Conservation (phyloP, 2,888 invertebrate species). For the Monopis laevigella region DNA sequence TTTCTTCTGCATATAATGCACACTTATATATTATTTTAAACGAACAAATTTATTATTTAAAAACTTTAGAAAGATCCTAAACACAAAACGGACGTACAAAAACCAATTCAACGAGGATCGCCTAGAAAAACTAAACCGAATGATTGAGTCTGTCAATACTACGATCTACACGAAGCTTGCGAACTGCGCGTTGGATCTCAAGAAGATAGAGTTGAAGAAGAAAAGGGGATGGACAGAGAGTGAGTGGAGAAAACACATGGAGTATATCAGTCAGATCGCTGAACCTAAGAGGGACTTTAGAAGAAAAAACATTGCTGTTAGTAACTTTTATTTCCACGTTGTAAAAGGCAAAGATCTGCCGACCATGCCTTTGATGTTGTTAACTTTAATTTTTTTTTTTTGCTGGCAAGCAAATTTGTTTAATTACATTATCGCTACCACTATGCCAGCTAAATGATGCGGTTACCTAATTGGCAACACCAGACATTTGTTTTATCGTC, state of each 20-base stretch:
- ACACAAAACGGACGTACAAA: slow-evolving; percentile 38
- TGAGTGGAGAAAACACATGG: slow-evolving; percentile 59
- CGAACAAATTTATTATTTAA: too few relatives aligned
- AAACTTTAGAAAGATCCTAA: slow-evolving; percentile 43
- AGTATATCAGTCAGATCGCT: slow-evolving; percentile 45
- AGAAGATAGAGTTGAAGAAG: slow-evolving; percentile 36
- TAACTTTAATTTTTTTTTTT: too few relatives aligned
- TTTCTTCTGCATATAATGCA: too few relatives aligned
- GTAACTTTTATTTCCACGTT: too few relatives aligned
- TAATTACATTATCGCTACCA: too few relatives aligned
- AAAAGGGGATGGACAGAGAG: slow-evolving; percentile 44
- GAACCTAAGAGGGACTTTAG: slow-evolving; percentile 33
- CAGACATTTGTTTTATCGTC: too few relatives aligned
- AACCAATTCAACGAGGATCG: slow-evolving; percentile 35
- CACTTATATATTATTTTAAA: too few relatives aligned
- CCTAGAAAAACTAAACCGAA: slow-evolving; percentile 37
- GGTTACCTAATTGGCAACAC: too few relatives aligned
- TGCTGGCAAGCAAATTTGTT: too few relatives aligned
- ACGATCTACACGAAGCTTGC: slow-evolving; percentile 49
- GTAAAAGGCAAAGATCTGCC: too few relatives aligned
- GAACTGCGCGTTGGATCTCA: slow-evolving; percentile 41
- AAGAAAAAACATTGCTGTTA: slow-evolving; percentile 32
- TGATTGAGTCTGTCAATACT: slow-evolving; percentile 44
- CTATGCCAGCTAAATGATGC: too few relatives aligned
- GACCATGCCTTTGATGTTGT: too few relatives aligned